Evolutionary conservation across 2,888 invertebrate species (phyloP).

Genomic region (Tenthredo notha): DNA sequence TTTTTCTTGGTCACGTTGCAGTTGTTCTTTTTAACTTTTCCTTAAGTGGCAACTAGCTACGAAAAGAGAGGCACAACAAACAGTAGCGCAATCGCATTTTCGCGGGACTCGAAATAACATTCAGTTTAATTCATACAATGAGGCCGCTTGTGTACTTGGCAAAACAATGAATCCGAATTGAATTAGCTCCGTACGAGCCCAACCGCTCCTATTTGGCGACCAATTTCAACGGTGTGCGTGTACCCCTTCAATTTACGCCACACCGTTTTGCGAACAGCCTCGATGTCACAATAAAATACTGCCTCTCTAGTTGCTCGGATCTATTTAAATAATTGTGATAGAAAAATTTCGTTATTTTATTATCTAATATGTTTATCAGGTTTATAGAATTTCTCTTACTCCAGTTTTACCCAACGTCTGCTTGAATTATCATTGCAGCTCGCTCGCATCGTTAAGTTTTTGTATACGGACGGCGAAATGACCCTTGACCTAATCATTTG

Average conservation of each 20-base stretch:
- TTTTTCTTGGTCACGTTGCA: conserved; percentile 10
- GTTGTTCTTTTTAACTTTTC: conserved; percentile 30
- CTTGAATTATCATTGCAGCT: not conserved
- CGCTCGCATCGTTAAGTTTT: not conserved
- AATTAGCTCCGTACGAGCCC: conserved; percentile 50
- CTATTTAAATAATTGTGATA: not conserved
- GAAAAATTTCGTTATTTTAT: not conserved
- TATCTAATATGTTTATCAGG: not conserved
- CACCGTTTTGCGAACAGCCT: not conserved
- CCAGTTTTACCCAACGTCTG: not conserved
- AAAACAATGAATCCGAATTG: conserved; percentile 52
- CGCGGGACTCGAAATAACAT: conserved; percentile 41
- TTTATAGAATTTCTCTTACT: not conserved
- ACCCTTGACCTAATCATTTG: not conserved
- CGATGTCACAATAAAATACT: not conserved
- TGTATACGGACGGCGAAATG: not conserved
- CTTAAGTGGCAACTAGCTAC: not conserved
- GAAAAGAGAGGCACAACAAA: not conserved
- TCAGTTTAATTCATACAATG: conserved; percentile 40
- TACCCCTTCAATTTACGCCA: conserved; percentile 46
- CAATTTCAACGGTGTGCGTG: conserved; percentile 18
- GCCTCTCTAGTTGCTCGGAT: not conserved
- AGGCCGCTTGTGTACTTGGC: conserved; percentile 43
- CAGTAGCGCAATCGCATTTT: conserved; percentile 39
- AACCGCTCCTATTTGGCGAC: conserved; percentile 8